These are phyloP conservation scores for Lepus townsendii DNA, from an alignment of 2,797 vertebrate species.

Conservation along the genomic window DNA sequence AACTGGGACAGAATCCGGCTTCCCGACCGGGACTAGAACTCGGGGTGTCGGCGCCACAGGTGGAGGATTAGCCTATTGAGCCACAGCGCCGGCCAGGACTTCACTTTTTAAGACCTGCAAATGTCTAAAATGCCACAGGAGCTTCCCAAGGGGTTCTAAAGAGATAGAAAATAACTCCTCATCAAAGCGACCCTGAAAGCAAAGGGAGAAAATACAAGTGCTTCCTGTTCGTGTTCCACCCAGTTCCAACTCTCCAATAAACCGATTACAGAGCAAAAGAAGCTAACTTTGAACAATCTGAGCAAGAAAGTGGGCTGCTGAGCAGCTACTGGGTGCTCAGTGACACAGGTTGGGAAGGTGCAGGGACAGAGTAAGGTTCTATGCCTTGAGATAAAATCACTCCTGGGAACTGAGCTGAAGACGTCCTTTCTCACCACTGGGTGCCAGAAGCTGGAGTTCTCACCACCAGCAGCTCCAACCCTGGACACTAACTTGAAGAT, in stretches of 20 bases:
- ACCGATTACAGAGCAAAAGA: background rate
- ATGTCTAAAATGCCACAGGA: background rate
- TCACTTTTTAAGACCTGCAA: background rate
- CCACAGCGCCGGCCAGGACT: too few species aligned
- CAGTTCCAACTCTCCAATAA: constrained; percentile 8
- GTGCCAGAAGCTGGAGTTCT: background rate
- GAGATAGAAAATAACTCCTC: background rate
- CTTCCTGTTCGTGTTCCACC: background rate
- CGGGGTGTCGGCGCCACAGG: too few species aligned
- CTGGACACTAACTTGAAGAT: background rate
- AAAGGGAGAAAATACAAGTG: background rate
- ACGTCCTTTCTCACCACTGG: background rate
- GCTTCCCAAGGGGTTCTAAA: background rate
- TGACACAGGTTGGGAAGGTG: background rate
- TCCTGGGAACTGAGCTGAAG: background rate
- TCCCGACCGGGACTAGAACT: too few species aligned
- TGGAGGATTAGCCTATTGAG: too few species aligned
- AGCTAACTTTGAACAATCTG: background rate
- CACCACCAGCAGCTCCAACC: background rate
- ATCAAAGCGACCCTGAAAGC: background rate
- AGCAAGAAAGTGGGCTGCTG: background rate
- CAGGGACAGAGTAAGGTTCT: background rate
- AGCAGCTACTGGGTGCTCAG: background rate
- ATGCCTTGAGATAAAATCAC: background rate
- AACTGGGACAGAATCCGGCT: too few species aligned